Percentiles rank a stretch among this genome's conserved stretches.
Conservation (phyloP, 2,113 vertebrate genomes). For the Phrynocephalus versicolor region DNA sequence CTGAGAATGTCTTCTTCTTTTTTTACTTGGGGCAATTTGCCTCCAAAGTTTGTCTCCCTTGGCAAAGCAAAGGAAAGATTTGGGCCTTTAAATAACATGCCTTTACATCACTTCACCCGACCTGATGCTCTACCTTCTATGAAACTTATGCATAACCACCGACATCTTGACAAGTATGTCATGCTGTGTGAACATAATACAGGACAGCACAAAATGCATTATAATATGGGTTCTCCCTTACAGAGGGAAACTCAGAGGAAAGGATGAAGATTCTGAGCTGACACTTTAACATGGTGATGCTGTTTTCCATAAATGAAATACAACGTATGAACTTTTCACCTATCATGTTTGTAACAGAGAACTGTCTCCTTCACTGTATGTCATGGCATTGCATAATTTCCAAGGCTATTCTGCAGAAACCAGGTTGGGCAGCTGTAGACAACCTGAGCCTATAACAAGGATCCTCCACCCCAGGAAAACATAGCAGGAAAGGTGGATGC, state of each 20-base stretch:
- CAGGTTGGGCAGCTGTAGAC: background rate
- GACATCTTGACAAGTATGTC: background rate
- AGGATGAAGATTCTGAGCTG: background rate
- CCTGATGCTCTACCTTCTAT: background rate
- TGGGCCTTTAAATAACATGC: too few relatives aligned
- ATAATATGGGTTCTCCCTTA: background rate
- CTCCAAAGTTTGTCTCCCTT: too few relatives aligned
- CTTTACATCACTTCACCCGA: too few relatives aligned
- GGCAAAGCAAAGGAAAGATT: too few relatives aligned
- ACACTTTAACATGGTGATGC: background rate
- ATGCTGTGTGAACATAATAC: background rate
- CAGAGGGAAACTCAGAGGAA: background rate
- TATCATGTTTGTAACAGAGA: background rate
- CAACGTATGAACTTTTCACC: background rate
- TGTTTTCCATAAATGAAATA: background rate
- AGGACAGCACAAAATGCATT: background rate
- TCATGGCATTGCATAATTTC: background rate
- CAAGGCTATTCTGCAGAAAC: background rate
- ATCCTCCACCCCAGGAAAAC: too few relatives aligned
- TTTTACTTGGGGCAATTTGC: too few relatives aligned
- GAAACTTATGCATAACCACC: background rate
- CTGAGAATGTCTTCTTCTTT: too few relatives aligned
- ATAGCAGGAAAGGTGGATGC: too few relatives aligned
- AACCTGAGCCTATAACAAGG: too few relatives aligned
- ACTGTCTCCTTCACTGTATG: background rate